Base-by-base conservation (phyloP, 2,797 vertebrate genomes). In the Sebastes matsubarae region DNA sequence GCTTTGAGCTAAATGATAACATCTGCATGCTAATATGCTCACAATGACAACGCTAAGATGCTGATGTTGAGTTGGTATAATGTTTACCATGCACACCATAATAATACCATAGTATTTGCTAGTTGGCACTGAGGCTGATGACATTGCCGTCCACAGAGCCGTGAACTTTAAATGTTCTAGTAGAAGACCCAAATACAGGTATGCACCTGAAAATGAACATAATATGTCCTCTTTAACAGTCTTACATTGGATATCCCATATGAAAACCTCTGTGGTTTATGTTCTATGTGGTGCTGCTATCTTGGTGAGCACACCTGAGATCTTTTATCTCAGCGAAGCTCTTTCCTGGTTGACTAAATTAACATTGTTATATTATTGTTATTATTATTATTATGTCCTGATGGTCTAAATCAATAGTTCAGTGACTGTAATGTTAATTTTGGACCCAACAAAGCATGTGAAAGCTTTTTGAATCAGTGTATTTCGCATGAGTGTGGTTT, bases 151-250 rank as follows among this genome's bases (percentile, higher is more conserved):
- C 20, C 11, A 36, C 22, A 8, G 61, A 24, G 61, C 36, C 8
- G 0, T 6, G 38, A 1, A 42, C 0, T 42, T 46, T 42, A 42
- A 42, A 42, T 42, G 38, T 38, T 38, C 36, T 42, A 42, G 38
- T 42, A 42, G 38, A 0, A 46, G 38, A 16, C 38, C 38, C 38
- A 18, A 0, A 46, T 46, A 46, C 38, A 46, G 0, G 38, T 46
- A 16, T 46, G 6, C 38, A 46, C 38, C 38, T 46, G 38, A 46
- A 16, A 46, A 46, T 46, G 6, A 46, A 18, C 16, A 46, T 46
- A 46, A 18, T 46, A 46, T 46, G 42, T 2, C 0, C 42, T 46
- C 42, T 46, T 7, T 14, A n/a, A 42, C 2, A 71, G 11, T 42
- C 18, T n/a, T 20, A 13, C 54, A 46, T 60, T 61, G 12, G 3